Percentiles rank a stretch among this genome's conserved stretches.
These are phyloP conservation scores for Ectemnius lituratus DNA, from an alignment of 2,888 invertebrate species.

Conservation along the genomic window DNA sequence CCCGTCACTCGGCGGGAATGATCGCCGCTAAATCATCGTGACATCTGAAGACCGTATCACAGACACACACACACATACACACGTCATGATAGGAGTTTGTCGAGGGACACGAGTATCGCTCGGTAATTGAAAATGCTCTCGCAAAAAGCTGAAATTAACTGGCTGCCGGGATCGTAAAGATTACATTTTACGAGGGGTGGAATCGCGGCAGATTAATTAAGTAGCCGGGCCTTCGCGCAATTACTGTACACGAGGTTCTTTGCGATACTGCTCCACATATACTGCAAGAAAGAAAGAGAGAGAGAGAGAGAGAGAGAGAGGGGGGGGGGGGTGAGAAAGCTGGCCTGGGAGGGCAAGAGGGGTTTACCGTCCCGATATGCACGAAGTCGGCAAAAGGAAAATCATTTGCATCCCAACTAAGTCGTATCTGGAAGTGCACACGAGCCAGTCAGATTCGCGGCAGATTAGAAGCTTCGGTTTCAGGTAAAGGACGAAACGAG, in stretches of 20 bases:
- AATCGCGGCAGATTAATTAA: slow-evolving; percentile 3
- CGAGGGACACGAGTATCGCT: no score
- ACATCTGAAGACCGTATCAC: slow-evolving; percentile 29
- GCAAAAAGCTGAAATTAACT: not conserved
- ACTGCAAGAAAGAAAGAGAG: not conserved
- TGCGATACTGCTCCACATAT: no score
- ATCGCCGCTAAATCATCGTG: slow-evolving; percentile 55
- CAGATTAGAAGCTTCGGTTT: slow-evolving; percentile 56
- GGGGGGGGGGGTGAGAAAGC: no score
- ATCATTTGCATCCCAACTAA: slow-evolving; percentile 50
- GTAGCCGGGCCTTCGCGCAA: not conserved
- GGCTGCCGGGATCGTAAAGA: slow-evolving; percentile 4
- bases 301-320: not conserved
- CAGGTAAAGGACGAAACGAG: slow-evolving; percentile 27
- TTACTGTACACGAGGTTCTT: no score
- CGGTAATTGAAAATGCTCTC: slow-evolving; percentile 4
- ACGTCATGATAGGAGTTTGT: no score
- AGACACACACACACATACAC: no score
- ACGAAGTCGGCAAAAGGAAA: not conserved
- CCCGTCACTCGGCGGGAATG: slow-evolving; percentile 45
- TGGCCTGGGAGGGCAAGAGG: no score
- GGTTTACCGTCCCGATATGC: no score
- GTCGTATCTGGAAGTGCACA: slow-evolving; percentile 12
- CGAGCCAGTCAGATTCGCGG: slow-evolving; percentile 30
- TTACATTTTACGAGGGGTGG: not conserved